phyloP scores from a whole-genome alignment of 2,113 vertebrate species.

The Rallus limicola region DNA sequence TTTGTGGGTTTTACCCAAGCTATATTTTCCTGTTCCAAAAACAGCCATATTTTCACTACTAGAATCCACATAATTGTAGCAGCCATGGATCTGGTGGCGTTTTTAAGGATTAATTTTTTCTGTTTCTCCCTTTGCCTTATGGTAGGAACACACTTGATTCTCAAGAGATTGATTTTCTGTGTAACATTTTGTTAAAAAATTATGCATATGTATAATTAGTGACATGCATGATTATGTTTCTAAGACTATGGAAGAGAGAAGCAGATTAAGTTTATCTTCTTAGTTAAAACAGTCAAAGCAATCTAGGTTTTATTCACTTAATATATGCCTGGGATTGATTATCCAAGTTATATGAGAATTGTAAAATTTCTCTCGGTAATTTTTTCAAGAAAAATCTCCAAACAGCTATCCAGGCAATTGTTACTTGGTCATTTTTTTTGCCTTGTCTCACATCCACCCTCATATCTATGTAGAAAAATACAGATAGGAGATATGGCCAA shows the following conservation, averaged over 20 bases:
- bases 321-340: not conserved
- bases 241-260: not conserved
- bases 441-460: not conserved
- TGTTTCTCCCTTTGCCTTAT: not conserved
- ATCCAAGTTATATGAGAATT: not conserved
- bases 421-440: not conserved
- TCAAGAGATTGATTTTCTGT: not conserved
- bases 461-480: not conserved
- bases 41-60: not conserved
- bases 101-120: slow-evolving; percentile 38
- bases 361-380: not conserved
- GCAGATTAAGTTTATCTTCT: not conserved
- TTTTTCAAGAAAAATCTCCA: not conserved
- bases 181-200: not conserved
- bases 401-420: not conserved
- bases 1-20: not conserved
- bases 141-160: not conserved
- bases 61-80: not conserved
- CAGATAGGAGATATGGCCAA: not conserved
- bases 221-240: not conserved
- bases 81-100: not conserved
- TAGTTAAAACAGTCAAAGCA: not conserved
- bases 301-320: not conserved
- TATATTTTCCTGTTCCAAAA: not conserved
- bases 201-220: not conserved